Evolutionary conservation across 2,113 vertebrate genomes (phyloP).

Genomic region (Hippopotamus amphibius): DNA sequence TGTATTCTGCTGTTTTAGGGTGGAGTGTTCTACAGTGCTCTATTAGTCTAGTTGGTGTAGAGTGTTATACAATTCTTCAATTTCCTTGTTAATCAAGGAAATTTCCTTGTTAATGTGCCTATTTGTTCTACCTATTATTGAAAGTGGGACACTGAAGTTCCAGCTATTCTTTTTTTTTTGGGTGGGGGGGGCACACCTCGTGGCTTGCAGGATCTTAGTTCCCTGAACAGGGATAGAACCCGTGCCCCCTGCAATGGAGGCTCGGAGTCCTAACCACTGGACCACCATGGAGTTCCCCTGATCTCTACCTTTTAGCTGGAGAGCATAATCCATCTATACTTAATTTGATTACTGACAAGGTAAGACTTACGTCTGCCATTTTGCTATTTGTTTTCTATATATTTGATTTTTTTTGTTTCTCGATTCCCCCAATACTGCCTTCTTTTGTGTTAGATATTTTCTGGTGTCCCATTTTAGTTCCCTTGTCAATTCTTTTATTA

Average conservation of each 20-base stretch:
- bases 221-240: too few species aligned
- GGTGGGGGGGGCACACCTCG: too few species aligned
- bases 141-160: neutral
- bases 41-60: neutral
- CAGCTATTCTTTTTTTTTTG: neutral
- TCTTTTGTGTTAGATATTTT: neutral
- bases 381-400: neutral
- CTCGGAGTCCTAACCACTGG: too few species aligned
- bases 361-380: neutral
- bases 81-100: neutral
- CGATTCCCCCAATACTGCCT: neutral
- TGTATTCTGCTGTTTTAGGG: neutral
- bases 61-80: neutral
- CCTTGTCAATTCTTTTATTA: neutral
- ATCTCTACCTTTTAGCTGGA: neutral
- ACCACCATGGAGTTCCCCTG: too few species aligned
- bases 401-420: neutral
- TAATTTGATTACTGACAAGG: conserved; percentile 14
- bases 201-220: too few species aligned
- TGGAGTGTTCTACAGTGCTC: neutral
- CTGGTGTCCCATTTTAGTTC: neutral
- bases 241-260: too few species aligned
- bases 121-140: neutral
- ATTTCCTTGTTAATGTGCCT: neutral
- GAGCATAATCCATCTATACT: neutral